Percentiles rank a stretch among this genome's conserved stretches.
Conservation (phyloP, 1,140 invertebrate genomes). For the Drosophila eugracilis region DNA sequence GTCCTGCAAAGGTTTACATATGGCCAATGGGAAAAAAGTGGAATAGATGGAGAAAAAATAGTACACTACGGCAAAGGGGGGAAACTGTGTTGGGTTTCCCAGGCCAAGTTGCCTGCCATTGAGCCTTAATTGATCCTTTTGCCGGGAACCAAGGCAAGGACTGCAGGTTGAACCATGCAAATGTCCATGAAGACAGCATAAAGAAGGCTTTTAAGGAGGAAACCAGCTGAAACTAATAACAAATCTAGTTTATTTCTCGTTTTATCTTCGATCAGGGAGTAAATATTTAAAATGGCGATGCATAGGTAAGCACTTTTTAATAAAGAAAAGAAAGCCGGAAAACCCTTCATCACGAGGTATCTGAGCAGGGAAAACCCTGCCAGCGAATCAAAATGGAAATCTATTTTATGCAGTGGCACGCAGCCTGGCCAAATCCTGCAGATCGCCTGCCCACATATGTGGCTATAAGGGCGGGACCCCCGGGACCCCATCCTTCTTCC, state of each 20-base stretch:
- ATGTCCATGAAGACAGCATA: background rate
- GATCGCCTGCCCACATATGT: conserved; percentile 22
- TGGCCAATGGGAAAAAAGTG: conserved; percentile 14
- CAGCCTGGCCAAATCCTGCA: conserved; percentile 32
- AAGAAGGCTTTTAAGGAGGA: too few relatives aligned
- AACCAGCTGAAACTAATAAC: too few relatives aligned
- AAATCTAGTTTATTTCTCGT: too few relatives aligned
- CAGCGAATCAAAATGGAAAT: conserved; percentile 73
- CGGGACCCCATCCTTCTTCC: background rate
- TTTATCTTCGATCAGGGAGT: too few relatives aligned
- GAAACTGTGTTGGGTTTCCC: conserved; percentile 16
- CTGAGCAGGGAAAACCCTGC: too few relatives aligned
- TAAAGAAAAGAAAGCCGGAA: background rate
- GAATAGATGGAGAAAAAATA: conserved; percentile 27
- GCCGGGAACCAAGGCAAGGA: conserved; percentile 13
- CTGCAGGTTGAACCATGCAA: background rate
- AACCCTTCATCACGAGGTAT: background rate
- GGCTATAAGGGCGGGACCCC: conserved; percentile 4
- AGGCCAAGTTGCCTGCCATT: conserved; percentile 25
- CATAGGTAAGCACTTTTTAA: background rate
- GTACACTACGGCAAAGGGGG: conserved; percentile 17
- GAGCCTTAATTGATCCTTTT: conserved; percentile 37
- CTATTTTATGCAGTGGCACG: conserved; percentile 80
- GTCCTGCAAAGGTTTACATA: conserved; percentile 59
- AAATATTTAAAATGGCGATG: too few relatives aligned